Evolutionary conservation across 2,888 invertebrate species (phyloP).

Genomic region (Sphaerophoria taeniata): DNA sequence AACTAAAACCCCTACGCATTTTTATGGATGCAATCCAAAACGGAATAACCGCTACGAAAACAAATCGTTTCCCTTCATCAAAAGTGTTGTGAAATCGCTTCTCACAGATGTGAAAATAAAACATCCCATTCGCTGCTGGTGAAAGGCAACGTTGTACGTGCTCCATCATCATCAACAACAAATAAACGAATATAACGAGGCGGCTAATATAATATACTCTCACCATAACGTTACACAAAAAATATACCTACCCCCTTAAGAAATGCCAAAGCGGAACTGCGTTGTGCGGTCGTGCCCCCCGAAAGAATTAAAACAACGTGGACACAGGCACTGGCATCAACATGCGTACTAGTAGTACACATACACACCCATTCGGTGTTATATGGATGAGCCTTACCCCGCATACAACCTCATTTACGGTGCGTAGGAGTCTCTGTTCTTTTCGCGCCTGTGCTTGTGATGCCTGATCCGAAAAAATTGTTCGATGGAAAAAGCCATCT

Average conservation of each 20-base stretch:
- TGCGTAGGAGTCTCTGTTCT: conserved; percentile 55
- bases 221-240: too few relatives aligned
- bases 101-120: conserved; percentile 37
- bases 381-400: conserved; percentile 19
- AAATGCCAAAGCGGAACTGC: too few relatives aligned
- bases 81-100: conserved; percentile 63
- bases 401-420: conserved; percentile 40
- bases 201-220: conserved; percentile 34
- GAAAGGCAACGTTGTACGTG: conserved; percentile 20
- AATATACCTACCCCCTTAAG: too few relatives aligned
- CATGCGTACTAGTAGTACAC: conserved; percentile 20
- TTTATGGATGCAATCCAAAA: too few relatives aligned
- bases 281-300: too few relatives aligned
- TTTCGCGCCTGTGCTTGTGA: conserved; percentile 46
- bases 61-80: conserved; percentile 43
- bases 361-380: conserved; percentile 49
- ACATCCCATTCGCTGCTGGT: not conserved
- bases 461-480: conserved; percentile 44
- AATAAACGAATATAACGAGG: conserved; percentile 62
- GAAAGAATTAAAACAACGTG: not conserved
- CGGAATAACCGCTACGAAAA: too few relatives aligned
- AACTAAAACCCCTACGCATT: conserved; percentile 65
- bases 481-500: not conserved
- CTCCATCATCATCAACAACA: conserved; percentile 61
- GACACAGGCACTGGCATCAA: conserved; percentile 30